A percentile compares a stretch with the other conserved stretches of the same genome.
These are phyloP conservation scores for Heliconius ismenius DNA, from an alignment of 2,888 invertebrate genomes.

Conservation along the genomic window DNA sequence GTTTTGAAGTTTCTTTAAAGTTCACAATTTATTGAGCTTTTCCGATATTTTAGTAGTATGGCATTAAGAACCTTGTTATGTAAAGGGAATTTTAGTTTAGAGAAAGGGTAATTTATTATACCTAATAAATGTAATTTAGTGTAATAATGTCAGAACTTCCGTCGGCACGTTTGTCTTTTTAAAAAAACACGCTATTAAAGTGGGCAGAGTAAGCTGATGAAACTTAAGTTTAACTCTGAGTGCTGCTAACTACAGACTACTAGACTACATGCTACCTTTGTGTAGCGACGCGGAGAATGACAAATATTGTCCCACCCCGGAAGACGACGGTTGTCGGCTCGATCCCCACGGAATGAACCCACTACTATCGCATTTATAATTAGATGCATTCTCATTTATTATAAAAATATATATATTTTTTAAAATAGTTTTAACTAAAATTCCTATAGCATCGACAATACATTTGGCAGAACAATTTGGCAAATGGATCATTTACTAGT, in stretches of 20 bases:
- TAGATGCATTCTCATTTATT: background rate
- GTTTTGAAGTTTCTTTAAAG: conserved; percentile 23
- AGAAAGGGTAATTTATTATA: background rate
- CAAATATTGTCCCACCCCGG: too few species aligned
- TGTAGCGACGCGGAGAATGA: too few species aligned
- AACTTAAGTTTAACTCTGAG: too few species aligned
- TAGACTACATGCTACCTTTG: too few species aligned
- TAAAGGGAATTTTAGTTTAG: background rate
- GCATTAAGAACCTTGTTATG: background rate
- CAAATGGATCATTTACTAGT: conserved; percentile 29
- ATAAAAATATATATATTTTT: background rate
- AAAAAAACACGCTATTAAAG: too few species aligned
- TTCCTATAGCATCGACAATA: background rate
- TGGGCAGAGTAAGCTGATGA: too few species aligned
- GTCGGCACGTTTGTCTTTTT: too few species aligned
- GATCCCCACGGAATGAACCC: background rate
- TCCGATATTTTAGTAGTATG: conserved; percentile 18
- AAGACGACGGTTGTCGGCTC: too few species aligned
- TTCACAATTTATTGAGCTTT: conserved; percentile 22
- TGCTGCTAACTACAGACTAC: too few species aligned
- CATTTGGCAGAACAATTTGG: conserved; percentile 30
- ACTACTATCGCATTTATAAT: too few species aligned
- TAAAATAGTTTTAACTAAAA: background rate
- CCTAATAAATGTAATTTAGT: too few species aligned
- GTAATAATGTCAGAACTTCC: too few species aligned